Conservation (phyloP, 2,113 vertebrate species). For the Zosterops pallidus region DNA sequence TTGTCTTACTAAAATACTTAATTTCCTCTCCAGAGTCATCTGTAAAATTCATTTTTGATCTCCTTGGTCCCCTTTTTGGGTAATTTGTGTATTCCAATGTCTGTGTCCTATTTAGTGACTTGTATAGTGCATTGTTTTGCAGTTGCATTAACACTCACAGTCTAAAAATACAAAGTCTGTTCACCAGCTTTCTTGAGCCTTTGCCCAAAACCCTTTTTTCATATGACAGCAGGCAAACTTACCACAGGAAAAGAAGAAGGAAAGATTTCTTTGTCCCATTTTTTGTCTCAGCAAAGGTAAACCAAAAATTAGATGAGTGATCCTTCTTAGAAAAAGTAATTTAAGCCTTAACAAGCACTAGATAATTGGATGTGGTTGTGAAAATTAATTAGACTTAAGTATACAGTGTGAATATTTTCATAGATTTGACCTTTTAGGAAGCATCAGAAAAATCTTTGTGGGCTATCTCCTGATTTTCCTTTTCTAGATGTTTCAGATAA, state of each 20-base stretch:
- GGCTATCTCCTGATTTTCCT: background rate
- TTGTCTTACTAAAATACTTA: background rate
- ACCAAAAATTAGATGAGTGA: background rate
- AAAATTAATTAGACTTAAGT: background rate
- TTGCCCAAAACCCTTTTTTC: background rate
- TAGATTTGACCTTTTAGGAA: background rate
- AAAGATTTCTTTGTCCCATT: background rate
- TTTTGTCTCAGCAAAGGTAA: background rate
- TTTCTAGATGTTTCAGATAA: background rate
- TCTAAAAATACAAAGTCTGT: constrained; percentile 51
- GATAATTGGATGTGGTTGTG: background rate
- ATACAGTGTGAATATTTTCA: background rate
- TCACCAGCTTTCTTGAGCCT: constrained; percentile 34
- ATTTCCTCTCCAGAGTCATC: constrained; percentile 51
- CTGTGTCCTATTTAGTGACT: constrained; percentile 52
- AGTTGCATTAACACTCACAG: constrained; percentile 36
- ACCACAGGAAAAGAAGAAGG: background rate
- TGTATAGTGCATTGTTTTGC: constrained; percentile 42
- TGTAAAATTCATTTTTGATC: constrained; percentile 42
- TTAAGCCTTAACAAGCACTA: background rate
- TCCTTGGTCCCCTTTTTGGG: constrained; percentile 41
- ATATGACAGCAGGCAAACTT: background rate
- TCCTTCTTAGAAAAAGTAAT: background rate
- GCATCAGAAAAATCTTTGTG: background rate
- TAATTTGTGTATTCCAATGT: constrained; percentile 41